Base-by-base conservation (phyloP, 2,113 vertebrate species). In the Brachirus orientalis region DNA sequence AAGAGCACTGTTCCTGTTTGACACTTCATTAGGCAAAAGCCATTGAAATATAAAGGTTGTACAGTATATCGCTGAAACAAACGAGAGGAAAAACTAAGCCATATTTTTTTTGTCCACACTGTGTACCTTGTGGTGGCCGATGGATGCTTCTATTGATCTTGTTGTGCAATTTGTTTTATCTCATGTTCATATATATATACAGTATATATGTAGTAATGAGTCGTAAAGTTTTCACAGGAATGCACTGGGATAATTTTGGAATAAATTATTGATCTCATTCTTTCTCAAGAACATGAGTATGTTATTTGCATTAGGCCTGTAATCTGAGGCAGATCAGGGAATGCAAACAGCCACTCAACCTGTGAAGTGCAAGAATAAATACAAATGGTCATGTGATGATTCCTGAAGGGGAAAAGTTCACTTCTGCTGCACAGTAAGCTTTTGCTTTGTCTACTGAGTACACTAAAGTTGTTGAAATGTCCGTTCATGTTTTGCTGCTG, bases 211-310 rank as follows among this genome's bases (percentile, higher is more conserved):
- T 38, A 82, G 63, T 69, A 37, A 74, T 66, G 13, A 71, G 78
- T 4, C 56, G 17, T 60, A 78, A 64, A 17, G 76, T 82, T 81
- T 74, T 41, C 64, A 68, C 70, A 73, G 9, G 12, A 76, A 77
- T 28, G 46, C 63, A 19, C 46, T 64, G 76, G 65, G 72, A 63
- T 20, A 57, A 0, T 55, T 46, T 73, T 85, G 58, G 40, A 88
- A 84, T 90, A 86, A 81, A 84, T 87, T 85, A 89, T 88, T 86
- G 79, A 62, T 78, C 56, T 47, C 61, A 50, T 56, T 64, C 11
- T 71, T 20, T 62, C 66, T 66, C 22, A n/a, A n/a, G n/a, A n/a
- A n/a, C 35, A 38, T 57, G 37, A 6, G 45, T 46, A 28, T 13
- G 13, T 72, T 54, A n/a, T n/a, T n/a, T n/a, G n/a, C n/a, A n/a